Conservation (phyloP, 2,113 vertebrate species). For the Orientallactaga bullata region DNA sequence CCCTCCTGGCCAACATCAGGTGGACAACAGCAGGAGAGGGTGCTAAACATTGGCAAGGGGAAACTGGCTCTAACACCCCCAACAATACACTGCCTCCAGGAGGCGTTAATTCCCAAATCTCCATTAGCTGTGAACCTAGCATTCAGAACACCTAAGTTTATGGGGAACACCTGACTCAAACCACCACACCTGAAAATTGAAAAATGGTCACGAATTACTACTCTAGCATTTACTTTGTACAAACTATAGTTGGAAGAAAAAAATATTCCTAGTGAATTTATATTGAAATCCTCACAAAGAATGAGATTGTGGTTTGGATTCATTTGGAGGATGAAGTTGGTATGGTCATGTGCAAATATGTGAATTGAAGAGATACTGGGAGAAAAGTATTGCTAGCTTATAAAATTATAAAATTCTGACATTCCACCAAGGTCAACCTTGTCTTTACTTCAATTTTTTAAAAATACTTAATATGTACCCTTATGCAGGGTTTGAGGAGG, state of each 20-base stretch:
- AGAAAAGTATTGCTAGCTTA: conserved; percentile 22
- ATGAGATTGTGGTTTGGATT: not conserved
- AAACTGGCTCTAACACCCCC: no score
- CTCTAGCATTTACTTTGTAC: not conserved
- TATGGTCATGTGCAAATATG: not conserved
- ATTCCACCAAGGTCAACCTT: not conserved
- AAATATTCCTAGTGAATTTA: conserved; percentile 5
- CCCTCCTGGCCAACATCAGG: no score
- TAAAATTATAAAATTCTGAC: not conserved
- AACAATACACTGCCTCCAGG: no score
- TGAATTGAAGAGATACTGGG: not conserved
- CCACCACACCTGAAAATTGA: not conserved
- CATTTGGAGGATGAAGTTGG: not conserved
- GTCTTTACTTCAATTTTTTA: not conserved
- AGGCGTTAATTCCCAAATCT: no score
- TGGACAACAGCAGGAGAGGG: no score
- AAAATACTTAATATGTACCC: not conserved
- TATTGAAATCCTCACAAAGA: not conserved
- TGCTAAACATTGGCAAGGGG: no score
- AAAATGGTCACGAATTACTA: not conserved
- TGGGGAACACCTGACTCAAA: no score
- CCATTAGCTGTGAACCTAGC: no score
- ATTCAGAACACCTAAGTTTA: no score
- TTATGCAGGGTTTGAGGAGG: not conserved
- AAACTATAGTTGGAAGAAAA: conserved; percentile 19